Conservation (phyloP, 2,113 vertebrate species). For the Monarcha castaneiventris region DNA sequence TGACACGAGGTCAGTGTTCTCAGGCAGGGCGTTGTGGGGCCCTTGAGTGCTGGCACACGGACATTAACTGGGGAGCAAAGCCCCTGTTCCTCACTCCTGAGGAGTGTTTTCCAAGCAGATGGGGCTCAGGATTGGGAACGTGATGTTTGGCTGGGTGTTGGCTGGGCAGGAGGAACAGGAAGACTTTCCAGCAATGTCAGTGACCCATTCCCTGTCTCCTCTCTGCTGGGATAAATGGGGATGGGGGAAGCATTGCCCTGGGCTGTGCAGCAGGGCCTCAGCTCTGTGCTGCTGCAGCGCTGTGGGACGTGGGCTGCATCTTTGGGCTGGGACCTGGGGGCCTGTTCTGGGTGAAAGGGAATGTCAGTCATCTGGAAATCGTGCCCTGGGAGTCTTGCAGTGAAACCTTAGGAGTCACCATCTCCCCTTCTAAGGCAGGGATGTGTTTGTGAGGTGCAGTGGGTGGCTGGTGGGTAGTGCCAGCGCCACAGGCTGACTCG, state of each 20-base stretch:
- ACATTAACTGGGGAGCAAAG: neutral
- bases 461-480: neutral
- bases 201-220: neutral
- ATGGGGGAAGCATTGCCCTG: neutral
- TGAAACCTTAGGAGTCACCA: neutral
- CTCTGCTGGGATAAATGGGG: neutral
- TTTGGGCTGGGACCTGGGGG: neutral
- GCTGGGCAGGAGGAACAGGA: neutral
- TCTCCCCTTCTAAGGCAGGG: neutral
- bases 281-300: neutral
- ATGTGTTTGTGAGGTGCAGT: neutral
- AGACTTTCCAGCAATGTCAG: neutral
- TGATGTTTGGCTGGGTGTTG: neutral
- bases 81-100: neutral
- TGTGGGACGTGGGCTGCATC: fast-evolving
- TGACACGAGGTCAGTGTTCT: neutral
- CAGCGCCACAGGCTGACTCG: fast-evolving
- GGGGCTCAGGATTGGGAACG: neutral
- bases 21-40: fast-evolving
- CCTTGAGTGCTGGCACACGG: neutral
- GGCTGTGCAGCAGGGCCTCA: neutral
- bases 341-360: neutral
- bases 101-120: neutral
- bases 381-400: neutral
- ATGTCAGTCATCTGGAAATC: neutral